Evolutionary conservation across 2,888 invertebrate genomes (phyloP).

Genomic region (Dicyrtoma fusca): DNA sequence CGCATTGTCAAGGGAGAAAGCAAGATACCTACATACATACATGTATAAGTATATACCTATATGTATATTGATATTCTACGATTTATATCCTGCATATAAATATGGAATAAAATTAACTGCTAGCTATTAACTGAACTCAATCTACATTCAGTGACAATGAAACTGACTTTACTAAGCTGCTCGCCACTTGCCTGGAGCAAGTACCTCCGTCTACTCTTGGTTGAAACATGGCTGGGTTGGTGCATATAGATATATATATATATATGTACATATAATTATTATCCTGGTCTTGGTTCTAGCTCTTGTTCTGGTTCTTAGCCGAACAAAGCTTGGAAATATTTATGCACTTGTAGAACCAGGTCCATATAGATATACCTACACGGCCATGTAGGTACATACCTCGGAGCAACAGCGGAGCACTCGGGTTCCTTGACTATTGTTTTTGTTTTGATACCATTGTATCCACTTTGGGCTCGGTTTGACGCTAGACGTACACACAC

Average conservation of each 20-base stretch:
- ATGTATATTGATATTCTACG: too few relatives aligned
- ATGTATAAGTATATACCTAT: too few relatives aligned
- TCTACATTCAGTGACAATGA: conserved; percentile 13
- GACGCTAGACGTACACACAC: too few relatives aligned
- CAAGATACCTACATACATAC: neutral
- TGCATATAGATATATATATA: too few relatives aligned
- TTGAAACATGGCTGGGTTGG: neutral
- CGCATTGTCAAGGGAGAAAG: neutral
- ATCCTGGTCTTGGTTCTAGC: too few relatives aligned
- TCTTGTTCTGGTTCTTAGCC: too few relatives aligned
- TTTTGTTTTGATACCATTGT: neutral
- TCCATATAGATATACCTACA: too few relatives aligned
- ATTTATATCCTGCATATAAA: too few relatives aligned
- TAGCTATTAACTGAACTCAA: conserved; percentile 29
- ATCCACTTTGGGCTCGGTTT: neutral
- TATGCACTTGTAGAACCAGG: too few relatives aligned
- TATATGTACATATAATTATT: too few relatives aligned
- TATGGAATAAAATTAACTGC: conserved; percentile 17
- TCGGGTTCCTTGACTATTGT: neutral
- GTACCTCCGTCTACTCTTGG: neutral
- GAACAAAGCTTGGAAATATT: too few relatives aligned
- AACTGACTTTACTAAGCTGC: conserved; percentile 2
- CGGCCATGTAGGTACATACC: too few relatives aligned
- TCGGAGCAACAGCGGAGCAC: neutral
- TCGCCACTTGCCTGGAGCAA: neutral